Evolutionary conservation across 2,113 vertebrate genomes (phyloP).

Genomic region (Pampusana beccarii): DNA sequence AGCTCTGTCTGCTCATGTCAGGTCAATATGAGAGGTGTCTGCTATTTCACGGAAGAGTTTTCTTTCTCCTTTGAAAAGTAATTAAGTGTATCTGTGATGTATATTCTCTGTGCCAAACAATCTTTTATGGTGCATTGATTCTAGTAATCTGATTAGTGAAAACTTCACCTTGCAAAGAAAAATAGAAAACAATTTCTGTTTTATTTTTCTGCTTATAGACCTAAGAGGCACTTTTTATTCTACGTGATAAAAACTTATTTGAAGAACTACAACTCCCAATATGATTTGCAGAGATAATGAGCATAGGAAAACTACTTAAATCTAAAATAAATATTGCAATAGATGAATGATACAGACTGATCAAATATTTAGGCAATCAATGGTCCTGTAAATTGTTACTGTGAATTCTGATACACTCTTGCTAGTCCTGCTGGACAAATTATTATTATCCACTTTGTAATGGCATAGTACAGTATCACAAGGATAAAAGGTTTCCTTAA

Average conservation of each 20-base stretch:
- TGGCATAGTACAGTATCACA: neutral
- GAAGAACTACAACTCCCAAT: constrained; percentile 3
- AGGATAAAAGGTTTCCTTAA: constrained; percentile 14
- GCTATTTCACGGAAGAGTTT: neutral
- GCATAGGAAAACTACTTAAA: constrained; percentile 23
- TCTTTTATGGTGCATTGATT: neutral
- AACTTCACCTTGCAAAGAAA: neutral
- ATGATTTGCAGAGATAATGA: constrained; percentile 28
- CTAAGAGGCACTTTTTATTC: constrained; percentile 6
- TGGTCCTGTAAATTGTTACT: constrained; percentile 25
- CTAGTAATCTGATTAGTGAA: neutral
- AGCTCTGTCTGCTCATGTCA: neutral
- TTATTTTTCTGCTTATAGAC: neutral
- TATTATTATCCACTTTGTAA: constrained; percentile 34
- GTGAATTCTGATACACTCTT: constrained; percentile 35
- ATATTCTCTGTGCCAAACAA: neutral
- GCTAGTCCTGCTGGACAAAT: constrained; percentile 18
- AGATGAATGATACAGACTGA: constrained; percentile 28
- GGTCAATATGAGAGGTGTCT: neutral
- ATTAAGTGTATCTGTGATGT: constrained; percentile 3
- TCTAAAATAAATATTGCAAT: constrained; percentile 55
- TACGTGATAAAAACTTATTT: neutral
- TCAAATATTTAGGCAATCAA: constrained; percentile 60
- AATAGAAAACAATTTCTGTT: constrained; percentile 15
- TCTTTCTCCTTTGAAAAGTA: constrained; percentile 9